Evolutionary conservation across 1,140 invertebrate genomes (phyloP), one percentile per base, ranked within the genome.

Genomic region (Drosophila lowei): DNA sequence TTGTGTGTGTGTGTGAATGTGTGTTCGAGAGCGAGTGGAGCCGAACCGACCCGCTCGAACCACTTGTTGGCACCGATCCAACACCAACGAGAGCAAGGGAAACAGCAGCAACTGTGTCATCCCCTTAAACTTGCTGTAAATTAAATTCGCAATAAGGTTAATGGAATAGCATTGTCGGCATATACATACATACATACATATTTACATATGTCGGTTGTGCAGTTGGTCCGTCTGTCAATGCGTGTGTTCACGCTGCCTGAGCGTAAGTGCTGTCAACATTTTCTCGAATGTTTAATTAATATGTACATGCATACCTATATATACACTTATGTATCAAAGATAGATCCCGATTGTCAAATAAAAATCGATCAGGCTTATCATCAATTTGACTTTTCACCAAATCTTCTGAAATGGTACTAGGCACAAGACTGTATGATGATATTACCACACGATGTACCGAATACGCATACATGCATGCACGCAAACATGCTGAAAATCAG

Each of bases 51-150:
- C 34, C 11, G 34, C n/a, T 60, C 71, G 42, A 74, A 85, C 81
- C 81, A 85, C 81, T 85, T 85, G 81, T 85, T 85, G 81, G 81
- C 81, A 81, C 38, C 15, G 59, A 50, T 81, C 81, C 81, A 85
- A 85, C 64, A 57, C 59, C 44, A 78, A 41, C 57, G 38, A 52
- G n/a, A 42, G 48, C 43, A 58, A 42, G 44, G 57, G 56, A 57
- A 70, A 59, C 60, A 59, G 42, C 50, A 76, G 50, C 61, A 79
- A 64, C 49, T 58, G 63, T 83, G 64, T 72, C 67, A 72, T 55
- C 68, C 66, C 6, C 34, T 8, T 50, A 23, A 50, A 55, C 53
- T 55, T 21, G 56, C 38, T 34, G 18, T 21, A 11, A 50, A 49
- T 38, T 11, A 42, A 52, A 63, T 72, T 72, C 41, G 68, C 68